Conservation (phyloP, 1,140 invertebrate genomes). For the Lucilia sericata region DNA sequence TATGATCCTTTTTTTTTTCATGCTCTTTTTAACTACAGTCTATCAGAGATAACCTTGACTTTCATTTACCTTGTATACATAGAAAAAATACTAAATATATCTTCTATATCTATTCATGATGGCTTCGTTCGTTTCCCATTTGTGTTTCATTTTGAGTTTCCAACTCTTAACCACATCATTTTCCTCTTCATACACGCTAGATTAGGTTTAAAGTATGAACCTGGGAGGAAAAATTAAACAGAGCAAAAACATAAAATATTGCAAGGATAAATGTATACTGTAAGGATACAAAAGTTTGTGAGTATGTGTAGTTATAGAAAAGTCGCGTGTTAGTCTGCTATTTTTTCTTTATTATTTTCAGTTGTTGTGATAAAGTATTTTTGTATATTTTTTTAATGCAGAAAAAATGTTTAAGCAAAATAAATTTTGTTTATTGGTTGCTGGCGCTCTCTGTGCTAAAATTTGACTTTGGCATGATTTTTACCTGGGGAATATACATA, state of each 20-base stretch:
- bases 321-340: constrained; percentile 34
- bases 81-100: neutral
- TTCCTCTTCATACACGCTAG: constrained; percentile 13
- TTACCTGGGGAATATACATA: constrained; percentile 15
- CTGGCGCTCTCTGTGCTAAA: neutral
- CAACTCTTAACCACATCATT: constrained; percentile 4
- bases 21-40: neutral
- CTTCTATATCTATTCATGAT: neutral
- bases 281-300: neutral
- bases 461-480: constrained; percentile 32
- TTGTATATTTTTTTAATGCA: neutral
- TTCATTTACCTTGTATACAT: constrained; percentile 31
- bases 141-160: neutral
- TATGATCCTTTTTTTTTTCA: neutral
- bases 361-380: constrained; percentile 17
- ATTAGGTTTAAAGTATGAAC: constrained; percentile 28
- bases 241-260: neutral
- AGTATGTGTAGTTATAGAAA: neutral
- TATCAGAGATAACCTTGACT: constrained; percentile 37
- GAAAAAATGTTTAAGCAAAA: neutral
- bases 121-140: neutral
- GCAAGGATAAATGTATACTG: too few species aligned
- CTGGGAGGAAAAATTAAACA: neutral
- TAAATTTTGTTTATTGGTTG: neutral
- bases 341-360: neutral